Conservation (phyloP, 2,888 invertebrate genomes). For the Dynastes grantii region DNA sequence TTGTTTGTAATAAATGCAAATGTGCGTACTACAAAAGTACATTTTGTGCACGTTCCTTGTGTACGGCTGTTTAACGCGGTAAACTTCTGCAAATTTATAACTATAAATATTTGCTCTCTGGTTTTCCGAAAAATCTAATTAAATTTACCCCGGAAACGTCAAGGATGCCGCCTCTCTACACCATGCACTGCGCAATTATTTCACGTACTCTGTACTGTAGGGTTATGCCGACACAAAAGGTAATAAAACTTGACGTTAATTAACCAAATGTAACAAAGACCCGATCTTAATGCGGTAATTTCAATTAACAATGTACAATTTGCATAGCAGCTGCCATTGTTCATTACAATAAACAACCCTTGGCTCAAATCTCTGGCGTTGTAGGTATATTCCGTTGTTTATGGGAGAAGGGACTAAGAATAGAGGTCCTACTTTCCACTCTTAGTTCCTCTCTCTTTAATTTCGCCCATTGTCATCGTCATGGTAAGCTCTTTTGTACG, state of each 20-base stretch:
- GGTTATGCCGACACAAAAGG: slow-evolving; percentile 50
- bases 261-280: slow-evolving; percentile 60
- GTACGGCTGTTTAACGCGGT: slow-evolving; percentile 19
- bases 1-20: slow-evolving; percentile 8
- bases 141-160: slow-evolving; percentile 41
- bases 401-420: slow-evolving; percentile 36
- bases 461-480: slow-evolving; percentile 15
- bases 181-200: slow-evolving; percentile 45
- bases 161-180: slow-evolving; percentile 37
- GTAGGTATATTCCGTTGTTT: slow-evolving; percentile 49
- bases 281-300: slow-evolving; percentile 61
- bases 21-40: background rate
- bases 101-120: slow-evolving; percentile 42
- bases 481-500: background rate
- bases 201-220: slow-evolving; percentile 33
- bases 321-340: slow-evolving; percentile 60
- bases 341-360: slow-evolving; percentile 62
- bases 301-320: slow-evolving; percentile 60
- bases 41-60: background rate
- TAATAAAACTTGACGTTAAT: slow-evolving; percentile 58
- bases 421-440: slow-evolving; percentile 9
- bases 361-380: slow-evolving; percentile 59
- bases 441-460: slow-evolving; percentile 20
- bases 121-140: slow-evolving; percentile 44
- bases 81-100: slow-evolving; percentile 30